Evolutionary conservation across 2,888 invertebrate species (phyloP).

Genomic region (Ischnura elegans): DNA sequence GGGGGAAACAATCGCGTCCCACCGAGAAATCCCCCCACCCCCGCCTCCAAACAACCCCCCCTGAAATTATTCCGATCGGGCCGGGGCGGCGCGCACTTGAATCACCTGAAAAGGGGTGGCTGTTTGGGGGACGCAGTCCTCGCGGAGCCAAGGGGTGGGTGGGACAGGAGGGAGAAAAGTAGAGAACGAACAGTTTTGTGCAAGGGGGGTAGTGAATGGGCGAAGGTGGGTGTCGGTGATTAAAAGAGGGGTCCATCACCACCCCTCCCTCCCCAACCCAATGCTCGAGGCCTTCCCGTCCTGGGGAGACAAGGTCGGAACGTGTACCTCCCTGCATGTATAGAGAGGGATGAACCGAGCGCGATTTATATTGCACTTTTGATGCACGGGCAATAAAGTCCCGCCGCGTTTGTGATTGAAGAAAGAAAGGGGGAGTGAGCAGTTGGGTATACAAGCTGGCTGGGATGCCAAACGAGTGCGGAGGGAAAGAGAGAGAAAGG

Average conservation of each 20-base stretch:
- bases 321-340: neutral
- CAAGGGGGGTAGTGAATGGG: constrained; percentile 14
- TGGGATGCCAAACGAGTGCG: too few relatives aligned
- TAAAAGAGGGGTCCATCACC: constrained; percentile 33
- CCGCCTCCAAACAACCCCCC: neutral
- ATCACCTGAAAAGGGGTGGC: neutral
- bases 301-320: neutral
- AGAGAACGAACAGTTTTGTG: neutral
- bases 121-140: neutral
- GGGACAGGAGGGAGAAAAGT: neutral
- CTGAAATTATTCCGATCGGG: neutral
- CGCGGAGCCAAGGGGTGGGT: neutral
- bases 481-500: constrained; percentile 31
- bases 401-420: constrained; percentile 54
- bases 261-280: too few relatives aligned
- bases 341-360: neutral
- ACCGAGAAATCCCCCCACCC: too few relatives aligned
- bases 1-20: neutral
- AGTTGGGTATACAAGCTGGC: too few relatives aligned
- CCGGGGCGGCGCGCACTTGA: neutral
- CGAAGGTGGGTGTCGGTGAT: constrained; percentile 2
- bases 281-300: neutral
- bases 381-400: constrained; percentile 63
- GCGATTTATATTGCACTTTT: constrained; percentile 65
- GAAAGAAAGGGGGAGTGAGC: constrained; percentile 30